Evolutionary conservation across 2,113 vertebrate genomes (phyloP), one percentile per base, ranked within the genome.

Genomic region (Colius striatus): DNA sequence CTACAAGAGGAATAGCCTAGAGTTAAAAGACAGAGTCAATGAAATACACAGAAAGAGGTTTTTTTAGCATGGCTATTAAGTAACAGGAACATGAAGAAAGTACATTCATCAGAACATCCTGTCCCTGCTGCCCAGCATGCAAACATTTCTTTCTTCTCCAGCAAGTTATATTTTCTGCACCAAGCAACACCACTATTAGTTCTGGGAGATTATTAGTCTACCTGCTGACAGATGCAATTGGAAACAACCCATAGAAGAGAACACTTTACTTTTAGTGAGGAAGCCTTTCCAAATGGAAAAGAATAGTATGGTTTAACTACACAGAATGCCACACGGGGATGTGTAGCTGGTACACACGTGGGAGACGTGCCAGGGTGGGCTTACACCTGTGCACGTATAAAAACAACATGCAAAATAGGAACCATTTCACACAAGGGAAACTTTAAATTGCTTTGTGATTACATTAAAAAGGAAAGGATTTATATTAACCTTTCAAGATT

Each of bases 1-100:
- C 99, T 99, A 95, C 27, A 51, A 89, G 66, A 94, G 88, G 54
- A 93, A 96, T 6, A 96, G 54, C 57, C 48, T 38, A n/a, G 34
- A 60, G 47, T 67, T 45, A 92, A 76, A 50, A 17, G 41, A 53
- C 54, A 45, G 82, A 76, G 68, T 65, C 41, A 5, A 36, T 87
- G 90, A 96, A 19, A 71, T 18, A 57, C 16, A 57, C 48, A 66
- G 58, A 80, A 61, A 74, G 79, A 87, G 41, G 34, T 9, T 86
- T 95, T 95, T 73, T 75, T 86, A 86, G 48, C 17, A 0, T 18
- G 65, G 76, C 76, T 94, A 41, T 84, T 89, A 92, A 96, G 54
- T 76, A 88, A 90, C 81, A 94, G 91, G 79, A 96, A 66, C 83
- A 78, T 6, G 20, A 73, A 92, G 87, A 95, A 92, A 90, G 96